Evolutionary conservation across 2,797 vertebrate genomes (phyloP), one percentile per base, ranked within the genome.

Genomic region (Gadopsis bispinosus): DNA sequence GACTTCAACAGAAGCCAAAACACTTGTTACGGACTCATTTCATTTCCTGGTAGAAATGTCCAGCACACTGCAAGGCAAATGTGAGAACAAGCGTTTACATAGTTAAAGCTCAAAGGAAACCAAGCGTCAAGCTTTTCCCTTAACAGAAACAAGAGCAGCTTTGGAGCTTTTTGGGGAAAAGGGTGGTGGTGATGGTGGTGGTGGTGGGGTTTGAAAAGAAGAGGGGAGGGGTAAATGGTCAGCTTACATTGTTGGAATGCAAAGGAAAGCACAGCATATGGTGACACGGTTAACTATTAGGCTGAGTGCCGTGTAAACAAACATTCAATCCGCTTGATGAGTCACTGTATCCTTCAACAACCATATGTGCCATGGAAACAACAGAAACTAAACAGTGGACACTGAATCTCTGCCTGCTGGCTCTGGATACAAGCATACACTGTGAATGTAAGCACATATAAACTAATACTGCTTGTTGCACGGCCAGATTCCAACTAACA

Each of bases 1-100:
- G 89, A 92, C 92, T 87, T 91, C 87, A 91, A 90, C 89, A 92
- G 93, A 93, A 94, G 92, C 94, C 94, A 94, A 93, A 94, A 91
- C 92, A 93, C 94, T 94, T 92, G 90, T 91, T 92, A 91, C 84
- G 73, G 85, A 82, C 90, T 90, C 90, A 83, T 90, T 94, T 92
- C 86, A 93, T 91, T 93, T 94, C 91, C 88, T 91, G 87, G 81
- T 90, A 48, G 81, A 90, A 90, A 86, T 84, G 81, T 89, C 84
- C 87, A 69, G 26, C 26, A 74, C 77, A 81, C 83, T 84, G 84
- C 56, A 31, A 90, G 85, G 88, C 81, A 79, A 89, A 93, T 87
- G 91, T 88, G 90, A 92, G 90, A 93, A 91, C 90, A 94, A 12
- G 70, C 68, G 70, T 83, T 77, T 85, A 90, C 87, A 89, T 80